phyloP scores from a whole-genome alignment of 2,888 invertebrate genomes.

The Onthophagus sagittarius region DNA sequence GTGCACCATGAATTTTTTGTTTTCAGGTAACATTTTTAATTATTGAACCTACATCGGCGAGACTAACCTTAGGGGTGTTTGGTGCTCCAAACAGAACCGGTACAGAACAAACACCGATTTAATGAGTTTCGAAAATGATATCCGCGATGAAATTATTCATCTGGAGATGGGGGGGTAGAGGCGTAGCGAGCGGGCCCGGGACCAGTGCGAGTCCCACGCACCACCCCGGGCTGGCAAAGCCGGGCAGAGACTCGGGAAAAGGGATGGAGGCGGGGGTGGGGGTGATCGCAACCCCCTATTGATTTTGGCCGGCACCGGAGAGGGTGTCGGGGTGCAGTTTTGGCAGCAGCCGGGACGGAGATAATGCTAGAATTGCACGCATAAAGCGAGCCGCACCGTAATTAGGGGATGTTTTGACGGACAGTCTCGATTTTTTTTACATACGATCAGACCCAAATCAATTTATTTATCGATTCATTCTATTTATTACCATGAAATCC shows the following conservation, averaged over 20 bases:
- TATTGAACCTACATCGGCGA: background rate
- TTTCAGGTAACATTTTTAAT: background rate
- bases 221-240: background rate
- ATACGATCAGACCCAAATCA: background rate
- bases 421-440: background rate
- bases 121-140: background rate
- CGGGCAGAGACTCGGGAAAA: background rate
- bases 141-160: background rate
- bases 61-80: background rate
- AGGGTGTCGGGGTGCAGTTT: background rate
- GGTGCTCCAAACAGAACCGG: background rate
- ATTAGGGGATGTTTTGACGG: background rate
- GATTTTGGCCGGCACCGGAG: slow-evolving; percentile 1
- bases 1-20: background rate
- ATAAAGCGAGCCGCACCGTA: background rate
- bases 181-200: background rate
- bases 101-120: background rate
- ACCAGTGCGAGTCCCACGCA: background rate
- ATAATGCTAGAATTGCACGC: background rate
- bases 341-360: background rate
- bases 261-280: background rate
- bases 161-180: background rate
- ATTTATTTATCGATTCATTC: background rate
- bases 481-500: too few relatives aligned
- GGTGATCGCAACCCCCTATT: background rate